These are phyloP conservation scores for Tetragonula carbonaria DNA, from an alignment of 2,888 invertebrate genomes.

Conservation along the genomic window DNA sequence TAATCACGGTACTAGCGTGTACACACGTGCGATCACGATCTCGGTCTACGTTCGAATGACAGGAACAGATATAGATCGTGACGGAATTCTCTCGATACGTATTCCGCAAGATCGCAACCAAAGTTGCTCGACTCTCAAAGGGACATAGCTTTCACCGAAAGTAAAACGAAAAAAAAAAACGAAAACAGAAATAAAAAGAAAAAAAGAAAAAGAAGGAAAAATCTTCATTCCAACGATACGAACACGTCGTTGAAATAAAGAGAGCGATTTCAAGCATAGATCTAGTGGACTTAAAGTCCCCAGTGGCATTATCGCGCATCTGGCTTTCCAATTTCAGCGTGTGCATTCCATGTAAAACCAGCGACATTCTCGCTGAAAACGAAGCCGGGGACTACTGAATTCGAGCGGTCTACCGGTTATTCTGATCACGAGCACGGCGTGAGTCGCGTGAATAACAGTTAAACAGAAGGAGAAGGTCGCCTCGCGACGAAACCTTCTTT, in stretches of 20 bases:
- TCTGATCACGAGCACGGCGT: not conserved
- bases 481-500: not conserved
- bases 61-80: too few relatives aligned
- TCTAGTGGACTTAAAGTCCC: not conserved
- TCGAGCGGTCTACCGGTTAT: not conserved
- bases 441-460: not conserved
- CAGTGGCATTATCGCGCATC: not conserved
- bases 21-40: not conserved
- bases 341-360: not conserved
- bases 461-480: not conserved
- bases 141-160: not conserved
- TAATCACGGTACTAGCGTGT: not conserved
- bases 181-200: not conserved
- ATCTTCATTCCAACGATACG: not conserved
- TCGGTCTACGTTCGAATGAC: too few relatives aligned
- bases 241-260: not conserved
- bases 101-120: constrained; percentile 4
- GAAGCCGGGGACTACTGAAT: not conserved
- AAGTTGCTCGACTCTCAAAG: not conserved
- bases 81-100: constrained; percentile 32
- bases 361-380: not conserved
- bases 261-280: not conserved
- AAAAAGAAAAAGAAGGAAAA: not conserved
- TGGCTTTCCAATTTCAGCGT: not conserved
- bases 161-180: not conserved